Evolutionary conservation across 1,140 invertebrate genomes (phyloP).

Genomic region (Drosophila gunungcola): DNA sequence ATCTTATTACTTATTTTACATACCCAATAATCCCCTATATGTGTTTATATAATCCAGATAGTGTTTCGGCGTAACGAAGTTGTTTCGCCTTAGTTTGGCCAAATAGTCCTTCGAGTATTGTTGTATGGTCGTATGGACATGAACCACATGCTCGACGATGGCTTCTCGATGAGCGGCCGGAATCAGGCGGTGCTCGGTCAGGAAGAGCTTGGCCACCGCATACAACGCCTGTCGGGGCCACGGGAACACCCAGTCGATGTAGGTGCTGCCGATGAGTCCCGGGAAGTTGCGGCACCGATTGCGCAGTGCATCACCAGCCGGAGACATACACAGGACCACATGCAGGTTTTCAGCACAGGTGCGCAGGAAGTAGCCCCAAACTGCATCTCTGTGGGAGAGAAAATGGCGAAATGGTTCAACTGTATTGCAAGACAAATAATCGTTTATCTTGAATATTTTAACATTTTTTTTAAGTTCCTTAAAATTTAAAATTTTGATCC

Average conservation of each 20-base stretch:
- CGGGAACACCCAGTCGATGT: constrained; percentile 96
- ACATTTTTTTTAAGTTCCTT: too few species aligned
- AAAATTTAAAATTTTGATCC: too few species aligned
- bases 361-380: constrained; percentile 94
- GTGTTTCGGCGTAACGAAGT: constrained; percentile 95
- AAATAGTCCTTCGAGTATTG: constrained; percentile 90
- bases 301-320: constrained; percentile 91
- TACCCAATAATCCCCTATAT: constrained; percentile 90
- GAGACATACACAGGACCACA: constrained; percentile 95
- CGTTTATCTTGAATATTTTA: too few species aligned
- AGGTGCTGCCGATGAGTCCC: constrained; percentile 95
- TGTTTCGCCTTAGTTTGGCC: constrained; percentile 89
- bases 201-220: constrained; percentile 92
- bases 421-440: too few species aligned
- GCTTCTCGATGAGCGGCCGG: constrained; percentile 88
- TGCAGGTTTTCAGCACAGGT: constrained; percentile 93
- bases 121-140: constrained; percentile 91
- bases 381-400: constrained; percentile 86
- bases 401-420: not conserved
- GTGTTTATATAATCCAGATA: constrained; percentile 94
- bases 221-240: constrained; percentile 96
- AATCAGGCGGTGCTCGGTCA: constrained; percentile 87
- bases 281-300: constrained; percentile 95
- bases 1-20: constrained; percentile 51
- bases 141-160: constrained; percentile 93